Conservation (phyloP, 1,140 invertebrate genomes). For the Cotesia vestalis region DNA sequence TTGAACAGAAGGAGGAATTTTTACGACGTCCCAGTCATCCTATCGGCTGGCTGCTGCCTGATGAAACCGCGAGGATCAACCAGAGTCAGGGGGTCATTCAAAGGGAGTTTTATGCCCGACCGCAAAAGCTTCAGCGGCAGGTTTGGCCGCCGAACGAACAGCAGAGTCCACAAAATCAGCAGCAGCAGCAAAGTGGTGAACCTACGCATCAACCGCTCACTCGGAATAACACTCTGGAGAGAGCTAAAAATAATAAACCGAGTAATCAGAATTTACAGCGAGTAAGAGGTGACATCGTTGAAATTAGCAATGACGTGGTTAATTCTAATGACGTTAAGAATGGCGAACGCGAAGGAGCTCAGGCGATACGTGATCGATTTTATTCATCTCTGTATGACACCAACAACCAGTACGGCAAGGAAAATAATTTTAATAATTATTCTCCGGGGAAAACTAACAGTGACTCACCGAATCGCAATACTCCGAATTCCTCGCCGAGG, state of each 20-base stretch:
- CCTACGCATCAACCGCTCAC: slow-evolving; percentile 50
- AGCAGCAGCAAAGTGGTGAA: too few species aligned
- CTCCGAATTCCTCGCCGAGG: slow-evolving; percentile 29
- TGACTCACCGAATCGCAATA: slow-evolving; percentile 34
- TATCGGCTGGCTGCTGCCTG: slow-evolving; percentile 67
- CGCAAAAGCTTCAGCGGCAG: slow-evolving; percentile 77
- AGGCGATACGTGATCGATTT: slow-evolving; percentile 44
- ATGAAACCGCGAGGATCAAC: slow-evolving; percentile 38
- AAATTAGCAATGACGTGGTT: slow-evolving; percentile 51
- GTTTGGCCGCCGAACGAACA: slow-evolving; percentile 74
- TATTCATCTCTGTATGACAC: slow-evolving; percentile 44
- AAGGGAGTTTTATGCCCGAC: slow-evolving; percentile 79
- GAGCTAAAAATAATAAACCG: slow-evolving; percentile 47
- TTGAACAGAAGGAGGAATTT: slow-evolving; percentile 89
- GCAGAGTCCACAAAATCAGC: slow-evolving; percentile 31
- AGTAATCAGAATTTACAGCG: slow-evolving; percentile 60
- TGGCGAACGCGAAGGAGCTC: slow-evolving; percentile 39
- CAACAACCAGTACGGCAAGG: slow-evolving; percentile 42
- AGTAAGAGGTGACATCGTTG: slow-evolving; percentile 59
- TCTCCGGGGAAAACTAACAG: slow-evolving; percentile 27
- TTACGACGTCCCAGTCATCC: slow-evolving; percentile 76
- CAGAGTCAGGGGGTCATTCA: slow-evolving; percentile 66
- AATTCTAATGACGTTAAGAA: slow-evolving; percentile 35
- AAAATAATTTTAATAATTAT: slow-evolving; percentile 46
- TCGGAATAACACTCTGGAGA: slow-evolving; percentile 36